Percentiles rank a stretch among this genome's conserved stretches.
Evolutionary conservation across 2,113 vertebrate genomes (phyloP).

Genomic region (Lepisosteus oculatus): DNA sequence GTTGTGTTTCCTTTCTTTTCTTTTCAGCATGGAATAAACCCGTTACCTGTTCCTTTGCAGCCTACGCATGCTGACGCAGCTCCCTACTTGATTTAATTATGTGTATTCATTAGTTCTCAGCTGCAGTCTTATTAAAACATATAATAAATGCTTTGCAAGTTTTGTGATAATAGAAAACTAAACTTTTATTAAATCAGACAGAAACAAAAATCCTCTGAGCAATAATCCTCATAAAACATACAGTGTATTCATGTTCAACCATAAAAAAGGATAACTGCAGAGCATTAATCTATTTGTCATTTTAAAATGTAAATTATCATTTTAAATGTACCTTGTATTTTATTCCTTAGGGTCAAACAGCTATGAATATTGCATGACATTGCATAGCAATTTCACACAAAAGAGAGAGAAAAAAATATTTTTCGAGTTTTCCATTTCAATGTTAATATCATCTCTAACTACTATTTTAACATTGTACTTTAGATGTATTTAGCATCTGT

Average conservation of each 20-base stretch:
- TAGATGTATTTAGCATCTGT: too few species aligned
- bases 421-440: background rate
- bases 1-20: too few species aligned
- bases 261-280: conserved; percentile 3
- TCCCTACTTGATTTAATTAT: too few species aligned
- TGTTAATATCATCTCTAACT: background rate
- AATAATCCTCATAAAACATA: conserved; percentile 9
- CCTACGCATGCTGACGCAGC: too few species aligned
- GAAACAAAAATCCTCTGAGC: background rate
- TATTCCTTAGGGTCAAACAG: conserved; percentile 10
- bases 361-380: conserved; percentile 14
- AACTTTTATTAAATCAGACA: background rate
- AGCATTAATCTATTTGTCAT: conserved; percentile 15
- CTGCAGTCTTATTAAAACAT: background rate
- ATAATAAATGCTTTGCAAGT: background rate
- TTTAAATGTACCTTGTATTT: conserved; percentile 10
- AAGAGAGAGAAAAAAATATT: background rate
- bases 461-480: background rate
- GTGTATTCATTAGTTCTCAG: too few species aligned
- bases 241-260: background rate
- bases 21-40: too few species aligned
- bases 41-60: too few species aligned
- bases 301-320: conserved; percentile 13
- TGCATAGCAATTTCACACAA: conserved; percentile 1
- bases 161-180: background rate